Conservation (phyloP, 2,797 vertebrate genomes). For the Tragopan temminckii region DNA sequence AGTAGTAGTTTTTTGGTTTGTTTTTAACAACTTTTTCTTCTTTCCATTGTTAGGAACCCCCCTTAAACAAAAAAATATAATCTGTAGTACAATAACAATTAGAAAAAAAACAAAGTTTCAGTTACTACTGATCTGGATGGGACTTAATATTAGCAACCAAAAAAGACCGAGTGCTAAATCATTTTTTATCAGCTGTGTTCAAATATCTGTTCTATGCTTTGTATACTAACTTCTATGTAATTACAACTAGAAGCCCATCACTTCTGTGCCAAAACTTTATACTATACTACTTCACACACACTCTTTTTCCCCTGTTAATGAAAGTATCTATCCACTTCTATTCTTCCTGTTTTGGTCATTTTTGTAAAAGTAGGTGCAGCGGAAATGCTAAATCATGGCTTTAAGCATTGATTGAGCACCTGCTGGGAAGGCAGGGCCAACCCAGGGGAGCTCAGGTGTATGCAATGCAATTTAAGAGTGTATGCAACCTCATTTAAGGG, state of each 20-base stretch:
- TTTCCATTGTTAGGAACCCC: not conserved
- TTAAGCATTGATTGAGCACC: too few species aligned
- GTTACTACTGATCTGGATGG: not conserved
- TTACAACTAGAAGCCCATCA: not conserved
- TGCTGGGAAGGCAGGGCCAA: too few species aligned
- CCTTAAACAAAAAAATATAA: not conserved
- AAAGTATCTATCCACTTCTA: not conserved
- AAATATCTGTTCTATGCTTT: not conserved
- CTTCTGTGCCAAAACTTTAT: not conserved
- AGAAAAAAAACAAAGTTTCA: not conserved
- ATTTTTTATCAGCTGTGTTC: not conserved
- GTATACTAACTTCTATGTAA: not conserved
- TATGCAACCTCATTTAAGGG: too few species aligned
- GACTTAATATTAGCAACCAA: not conserved
- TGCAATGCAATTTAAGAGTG: too few species aligned
- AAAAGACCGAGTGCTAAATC: not conserved
- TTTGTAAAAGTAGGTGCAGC: not conserved
- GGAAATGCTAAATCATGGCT: too few species aligned
- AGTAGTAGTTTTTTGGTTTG: not conserved
- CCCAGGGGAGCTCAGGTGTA: too few species aligned
- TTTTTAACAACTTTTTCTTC: not conserved
- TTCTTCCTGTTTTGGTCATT: not conserved
- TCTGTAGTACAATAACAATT: not conserved
- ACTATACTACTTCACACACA: fast-evolving
- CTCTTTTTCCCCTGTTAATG: not conserved